Conservation (phyloP, 2,113 vertebrate species). For the Halichoerus grypus region DNA sequence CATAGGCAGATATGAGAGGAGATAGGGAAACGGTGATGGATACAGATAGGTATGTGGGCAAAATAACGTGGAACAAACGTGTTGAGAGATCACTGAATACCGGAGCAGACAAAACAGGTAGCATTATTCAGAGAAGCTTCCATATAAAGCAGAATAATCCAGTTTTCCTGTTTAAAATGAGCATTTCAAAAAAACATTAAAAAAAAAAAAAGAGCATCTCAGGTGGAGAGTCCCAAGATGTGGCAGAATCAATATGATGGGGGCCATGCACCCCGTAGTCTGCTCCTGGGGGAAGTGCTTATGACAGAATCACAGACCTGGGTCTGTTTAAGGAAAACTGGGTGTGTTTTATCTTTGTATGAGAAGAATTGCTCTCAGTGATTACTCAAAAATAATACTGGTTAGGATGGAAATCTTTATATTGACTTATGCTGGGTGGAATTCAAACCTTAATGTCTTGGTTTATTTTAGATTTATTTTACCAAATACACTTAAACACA, state of each 20-base stretch:
- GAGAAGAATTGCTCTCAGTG: not conserved
- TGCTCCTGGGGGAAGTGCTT: accelerated
- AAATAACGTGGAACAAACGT: not conserved
- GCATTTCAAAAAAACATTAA: accelerated
- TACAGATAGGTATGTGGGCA: not conserved
- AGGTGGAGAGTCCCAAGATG: not conserved
- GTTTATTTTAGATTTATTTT: slow-evolving; percentile 20
- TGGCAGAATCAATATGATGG: not conserved
- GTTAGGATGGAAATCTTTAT: not conserved
- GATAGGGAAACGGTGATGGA: not conserved
- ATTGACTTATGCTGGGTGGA: not conserved
- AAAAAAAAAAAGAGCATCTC: not conserved
- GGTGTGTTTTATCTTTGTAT: not conserved
- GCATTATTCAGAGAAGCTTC: not conserved
- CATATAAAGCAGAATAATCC: not conserved
- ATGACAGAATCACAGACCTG: not conserved
- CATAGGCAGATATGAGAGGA: not conserved
- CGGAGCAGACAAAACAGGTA: not conserved
- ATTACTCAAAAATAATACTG: not conserved
- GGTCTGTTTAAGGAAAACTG: not conserved
- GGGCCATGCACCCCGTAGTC: accelerated
- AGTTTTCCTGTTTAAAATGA: not conserved
- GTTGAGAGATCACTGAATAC: not conserved
- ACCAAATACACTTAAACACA: not conserved
- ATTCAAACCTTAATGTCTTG: not conserved